These are phyloP conservation scores for Pantelozetes paolii DNA, from an alignment of 2,888 invertebrate genomes.

Conservation along the genomic window DNA sequence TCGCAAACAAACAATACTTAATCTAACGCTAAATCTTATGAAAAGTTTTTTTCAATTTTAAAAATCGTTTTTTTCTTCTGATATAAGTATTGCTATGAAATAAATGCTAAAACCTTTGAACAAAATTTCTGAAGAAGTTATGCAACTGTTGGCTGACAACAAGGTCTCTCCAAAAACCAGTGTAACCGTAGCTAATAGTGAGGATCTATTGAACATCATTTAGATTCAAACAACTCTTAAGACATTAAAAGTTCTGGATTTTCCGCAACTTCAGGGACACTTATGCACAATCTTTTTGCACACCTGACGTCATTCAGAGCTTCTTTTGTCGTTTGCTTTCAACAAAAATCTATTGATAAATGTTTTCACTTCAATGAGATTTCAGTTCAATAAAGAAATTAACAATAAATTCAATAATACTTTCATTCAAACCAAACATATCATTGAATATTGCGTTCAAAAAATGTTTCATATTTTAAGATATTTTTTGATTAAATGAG, in stretches of 20 bases:
- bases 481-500: too few relatives aligned
- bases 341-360: not conserved
- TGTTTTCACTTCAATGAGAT: not conserved
- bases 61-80: not conserved
- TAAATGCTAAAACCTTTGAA: conserved; percentile 8
- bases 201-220: conserved; percentile 33
- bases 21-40: conserved; percentile 16
- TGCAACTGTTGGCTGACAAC: conserved; percentile 19
- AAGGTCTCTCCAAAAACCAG: conserved; percentile 36
- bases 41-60: not conserved
- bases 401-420: too few relatives aligned
- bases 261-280: conserved; percentile 35
- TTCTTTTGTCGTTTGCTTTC: conserved; percentile 35
- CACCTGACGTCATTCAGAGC: conserved; percentile 19
- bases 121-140: conserved; percentile 16
- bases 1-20: conserved; percentile 27
- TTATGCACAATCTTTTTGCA: conserved; percentile 19
- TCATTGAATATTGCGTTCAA: too few relatives aligned
- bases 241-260: conserved; percentile 33
- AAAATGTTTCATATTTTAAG: too few relatives aligned
- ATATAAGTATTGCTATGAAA: not conserved
- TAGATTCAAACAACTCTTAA: conserved; percentile 12
- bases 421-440: not conserved
- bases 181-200: conserved; percentile 9
- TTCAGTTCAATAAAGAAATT: not conserved